Evolutionary conservation across 2,113 vertebrate genomes (phyloP).

Genomic region (Lamprotornis superbus): DNA sequence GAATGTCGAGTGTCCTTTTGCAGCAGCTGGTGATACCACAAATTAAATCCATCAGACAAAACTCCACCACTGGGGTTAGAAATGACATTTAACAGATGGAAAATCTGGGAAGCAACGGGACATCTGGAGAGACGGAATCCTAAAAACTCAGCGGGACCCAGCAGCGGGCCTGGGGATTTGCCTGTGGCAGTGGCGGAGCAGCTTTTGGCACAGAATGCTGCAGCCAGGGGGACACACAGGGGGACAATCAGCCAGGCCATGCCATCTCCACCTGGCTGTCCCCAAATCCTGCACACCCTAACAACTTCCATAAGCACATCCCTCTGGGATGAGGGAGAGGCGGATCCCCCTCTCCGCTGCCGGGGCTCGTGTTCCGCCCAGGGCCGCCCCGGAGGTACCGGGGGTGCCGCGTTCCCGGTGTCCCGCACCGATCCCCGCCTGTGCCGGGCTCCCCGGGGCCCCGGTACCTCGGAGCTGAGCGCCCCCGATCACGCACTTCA

Average conservation of each 20-base stretch:
- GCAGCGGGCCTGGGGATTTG: too few relatives aligned
- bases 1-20: fast-evolving
- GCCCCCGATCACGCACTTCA: slow-evolving; percentile 37
- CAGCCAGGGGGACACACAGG: fast-evolving
- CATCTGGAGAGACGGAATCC: fast-evolving
- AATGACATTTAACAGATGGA: neutral
- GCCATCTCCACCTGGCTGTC: neutral
- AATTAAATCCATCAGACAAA: neutral
- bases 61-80: neutral
- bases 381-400: neutral
- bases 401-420: neutral
- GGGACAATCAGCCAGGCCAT: fast-evolving
- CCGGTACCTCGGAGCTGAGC: slow-evolving; percentile 35
- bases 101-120: fast-evolving
- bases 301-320: fast-evolving
- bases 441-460: neutral
- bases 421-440: neutral
- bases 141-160: too few relatives aligned
- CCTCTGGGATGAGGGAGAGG: neutral
- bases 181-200: neutral
- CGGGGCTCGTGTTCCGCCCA: neutral
- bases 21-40: neutral
- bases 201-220: fast-evolving
- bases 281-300: neutral
- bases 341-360: neutral